Conservation (phyloP, 1,140 invertebrate species). For the Popillia japonica region DNA sequence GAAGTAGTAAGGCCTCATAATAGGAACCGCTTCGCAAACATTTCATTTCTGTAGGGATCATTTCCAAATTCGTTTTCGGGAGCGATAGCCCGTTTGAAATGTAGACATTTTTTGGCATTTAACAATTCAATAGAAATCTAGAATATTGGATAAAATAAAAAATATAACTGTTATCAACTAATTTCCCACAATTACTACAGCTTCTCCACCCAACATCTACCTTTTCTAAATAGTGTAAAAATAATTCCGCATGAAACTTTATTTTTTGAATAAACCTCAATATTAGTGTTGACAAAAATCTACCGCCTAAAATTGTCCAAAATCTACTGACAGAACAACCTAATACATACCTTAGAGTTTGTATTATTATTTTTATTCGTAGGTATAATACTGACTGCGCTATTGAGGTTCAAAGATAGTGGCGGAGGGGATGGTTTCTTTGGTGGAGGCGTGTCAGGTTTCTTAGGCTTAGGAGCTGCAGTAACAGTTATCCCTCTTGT, state of each 20-base stretch:
- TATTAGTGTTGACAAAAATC: background rate
- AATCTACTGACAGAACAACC: background rate
- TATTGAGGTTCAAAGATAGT: conserved; percentile 72
- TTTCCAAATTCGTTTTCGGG: too few relatives aligned
- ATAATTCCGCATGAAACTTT: background rate
- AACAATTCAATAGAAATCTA: too few relatives aligned
- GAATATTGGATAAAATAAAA: too few relatives aligned
- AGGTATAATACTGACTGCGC: conserved; percentile 77
- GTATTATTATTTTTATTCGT: conserved; percentile 48
- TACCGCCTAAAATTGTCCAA: background rate
- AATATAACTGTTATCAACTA: too few relatives aligned
- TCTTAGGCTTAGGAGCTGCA: conserved; percentile 59
- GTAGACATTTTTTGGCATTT: too few relatives aligned
- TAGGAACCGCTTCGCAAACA: too few relatives aligned
- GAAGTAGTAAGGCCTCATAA: too few relatives aligned
- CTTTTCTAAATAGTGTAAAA: background rate
- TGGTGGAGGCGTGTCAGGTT: conserved; percentile 47
- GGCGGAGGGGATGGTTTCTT: conserved; percentile 46
- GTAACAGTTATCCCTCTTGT: conserved; percentile 80
- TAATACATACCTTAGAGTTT: conserved; percentile 38
- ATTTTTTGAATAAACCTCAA: background rate
- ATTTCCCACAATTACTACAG: too few relatives aligned
- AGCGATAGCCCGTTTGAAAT: too few relatives aligned
- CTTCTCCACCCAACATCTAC: too few relatives aligned
- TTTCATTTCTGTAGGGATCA: too few relatives aligned